Percentiles rank a stretch among this genome's conserved stretches.
phyloP scores from a whole-genome alignment of 2,113 vertebrate genomes.

The Zosterops hypoxanthus region DNA sequence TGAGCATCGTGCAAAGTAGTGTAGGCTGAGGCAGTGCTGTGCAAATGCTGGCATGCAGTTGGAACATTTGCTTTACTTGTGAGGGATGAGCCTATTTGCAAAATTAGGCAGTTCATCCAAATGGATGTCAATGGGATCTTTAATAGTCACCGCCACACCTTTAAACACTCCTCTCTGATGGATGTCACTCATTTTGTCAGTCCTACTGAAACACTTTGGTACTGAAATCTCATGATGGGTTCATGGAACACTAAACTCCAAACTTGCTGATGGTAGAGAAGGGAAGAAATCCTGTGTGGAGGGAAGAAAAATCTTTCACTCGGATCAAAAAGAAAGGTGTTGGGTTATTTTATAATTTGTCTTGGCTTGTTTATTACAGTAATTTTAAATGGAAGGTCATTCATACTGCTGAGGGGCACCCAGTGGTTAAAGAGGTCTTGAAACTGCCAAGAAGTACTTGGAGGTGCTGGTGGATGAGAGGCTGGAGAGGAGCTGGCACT shows the following conservation, averaged over 20 bases:
- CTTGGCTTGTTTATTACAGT: neutral
- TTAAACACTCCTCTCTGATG: neutral
- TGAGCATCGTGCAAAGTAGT: neutral
- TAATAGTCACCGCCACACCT: neutral
- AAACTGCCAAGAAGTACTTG: neutral
- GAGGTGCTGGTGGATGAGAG: neutral
- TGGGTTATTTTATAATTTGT: neutral
- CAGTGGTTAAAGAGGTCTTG: neutral
- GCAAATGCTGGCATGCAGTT: neutral
- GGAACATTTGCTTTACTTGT: neutral
- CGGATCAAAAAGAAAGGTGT: neutral
- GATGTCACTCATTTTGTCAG: neutral
- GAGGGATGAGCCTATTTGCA: neutral
- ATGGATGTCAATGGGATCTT: neutral
- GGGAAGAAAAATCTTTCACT: neutral
- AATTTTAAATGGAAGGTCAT: neutral
- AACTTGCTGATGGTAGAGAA: neutral
- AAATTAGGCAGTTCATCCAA: neutral
- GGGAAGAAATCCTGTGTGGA: neutral
- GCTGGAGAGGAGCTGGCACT: neutral
- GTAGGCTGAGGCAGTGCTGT: neutral
- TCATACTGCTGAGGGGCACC: neutral
- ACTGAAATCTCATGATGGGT: neutral
- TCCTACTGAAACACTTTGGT: neutral
- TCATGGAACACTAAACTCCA: neutral